Conservation (phyloP, 2,888 invertebrate genomes). For the Lampropteryx suffumata region DNA sequence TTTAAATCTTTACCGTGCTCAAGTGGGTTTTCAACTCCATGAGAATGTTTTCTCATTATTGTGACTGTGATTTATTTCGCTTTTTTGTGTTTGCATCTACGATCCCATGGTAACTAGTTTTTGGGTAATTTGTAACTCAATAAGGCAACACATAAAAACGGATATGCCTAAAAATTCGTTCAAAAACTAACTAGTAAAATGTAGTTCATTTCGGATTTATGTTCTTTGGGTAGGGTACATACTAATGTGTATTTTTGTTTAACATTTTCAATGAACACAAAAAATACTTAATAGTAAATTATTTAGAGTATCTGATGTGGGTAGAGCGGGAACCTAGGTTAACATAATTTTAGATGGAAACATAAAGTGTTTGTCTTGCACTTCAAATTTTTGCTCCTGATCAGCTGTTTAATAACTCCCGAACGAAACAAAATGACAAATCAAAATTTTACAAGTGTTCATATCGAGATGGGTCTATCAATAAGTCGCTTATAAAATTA, state of each 20-base stretch:
- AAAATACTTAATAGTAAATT: too few species aligned
- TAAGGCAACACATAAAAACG: conserved; percentile 13
- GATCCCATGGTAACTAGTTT: conserved; percentile 2
- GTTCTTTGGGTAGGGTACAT: too few species aligned
- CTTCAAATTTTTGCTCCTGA: not conserved
- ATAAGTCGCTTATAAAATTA: conserved; percentile 32
- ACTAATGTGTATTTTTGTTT: too few species aligned
- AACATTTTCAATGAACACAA: too few species aligned
- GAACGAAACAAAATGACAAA: conserved; percentile 57
- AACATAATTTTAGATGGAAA: too few species aligned
- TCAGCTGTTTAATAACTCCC: conserved; percentile 29
- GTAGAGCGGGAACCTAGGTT: too few species aligned
- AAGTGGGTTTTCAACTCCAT: conserved; percentile 32
- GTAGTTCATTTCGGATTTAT: conserved; percentile 5
- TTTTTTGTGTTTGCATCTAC: too few species aligned
- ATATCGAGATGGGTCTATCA: conserved; percentile 42
- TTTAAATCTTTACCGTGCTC: conserved; percentile 40
- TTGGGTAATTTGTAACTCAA: not conserved
- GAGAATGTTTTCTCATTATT: conserved; percentile 35
- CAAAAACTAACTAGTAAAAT: not conserved
- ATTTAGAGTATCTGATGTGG: too few species aligned
- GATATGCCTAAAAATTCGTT: not conserved
- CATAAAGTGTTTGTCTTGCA: too few species aligned
- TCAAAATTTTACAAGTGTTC: conserved; percentile 68
- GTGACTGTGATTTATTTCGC: not conserved